A percentile compares a stretch with the other conserved stretches of the same genome.
These are phyloP conservation scores for Automeris io DNA, from an alignment of 2,888 invertebrate genomes.

Conservation along the genomic window DNA sequence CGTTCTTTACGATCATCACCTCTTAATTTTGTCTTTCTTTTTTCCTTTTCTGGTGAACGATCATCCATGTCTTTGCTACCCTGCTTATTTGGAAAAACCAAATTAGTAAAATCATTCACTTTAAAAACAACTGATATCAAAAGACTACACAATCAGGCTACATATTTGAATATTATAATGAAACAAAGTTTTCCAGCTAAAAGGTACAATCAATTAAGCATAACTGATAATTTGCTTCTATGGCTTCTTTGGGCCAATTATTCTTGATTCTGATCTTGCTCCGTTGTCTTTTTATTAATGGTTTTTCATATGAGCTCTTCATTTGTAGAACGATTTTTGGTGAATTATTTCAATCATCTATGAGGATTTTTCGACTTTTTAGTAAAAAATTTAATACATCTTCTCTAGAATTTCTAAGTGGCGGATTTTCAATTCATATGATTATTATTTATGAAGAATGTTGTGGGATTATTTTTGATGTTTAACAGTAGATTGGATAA, in stretches of 20 bases:
- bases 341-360: no score
- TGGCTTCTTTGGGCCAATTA: neutral
- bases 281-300: neutral
- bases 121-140: conserved; percentile 10
- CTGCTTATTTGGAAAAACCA: conserved; percentile 60
- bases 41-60: conserved; percentile 82
- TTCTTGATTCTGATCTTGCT: neutral
- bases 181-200: conserved; percentile 29
- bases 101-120: conserved; percentile 16
- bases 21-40: conserved; percentile 80
- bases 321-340: no score
- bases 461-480: no score
- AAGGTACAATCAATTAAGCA: conserved; percentile 50
- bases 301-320: neutral
- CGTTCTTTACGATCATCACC: conserved; percentile 83
- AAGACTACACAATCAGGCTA: conserved; percentile 7
- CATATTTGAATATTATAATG: conserved; percentile 6
- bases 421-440: no score
- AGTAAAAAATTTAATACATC: no score
- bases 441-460: no score
- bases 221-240: conserved; percentile 9
- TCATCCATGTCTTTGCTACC: conserved; percentile 78
- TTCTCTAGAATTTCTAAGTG: no score
- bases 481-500: no score
- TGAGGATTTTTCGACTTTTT: no score